Conservation (phyloP, 2,888 invertebrate species). For the Drosophila maculinotata region DNA sequence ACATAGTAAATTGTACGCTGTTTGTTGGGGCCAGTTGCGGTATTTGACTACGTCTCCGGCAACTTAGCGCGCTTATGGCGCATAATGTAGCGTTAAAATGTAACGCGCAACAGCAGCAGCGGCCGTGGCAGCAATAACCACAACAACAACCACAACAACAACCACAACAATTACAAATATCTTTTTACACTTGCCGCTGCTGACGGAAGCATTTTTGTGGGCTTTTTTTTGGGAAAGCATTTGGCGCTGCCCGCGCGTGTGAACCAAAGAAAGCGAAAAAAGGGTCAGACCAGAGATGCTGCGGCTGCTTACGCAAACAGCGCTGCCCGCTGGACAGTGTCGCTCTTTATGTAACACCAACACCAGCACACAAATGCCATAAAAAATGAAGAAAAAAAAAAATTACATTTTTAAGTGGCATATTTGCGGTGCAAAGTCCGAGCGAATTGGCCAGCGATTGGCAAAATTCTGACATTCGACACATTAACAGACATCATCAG, state of each 20-base stretch:
- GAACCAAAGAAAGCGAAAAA: conserved; percentile 77
- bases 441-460: conserved; percentile 13
- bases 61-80: conserved; percentile 57
- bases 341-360: conserved; percentile 58
- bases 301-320: conserved; percentile 67
- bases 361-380: conserved; percentile 1
- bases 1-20: conserved; percentile 66
- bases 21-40: conserved; percentile 36
- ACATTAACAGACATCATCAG: conserved; percentile 49
- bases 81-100: conserved; percentile 80
- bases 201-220: conserved; percentile 77
- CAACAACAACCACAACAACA: conserved; percentile 28
- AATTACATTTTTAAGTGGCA: conserved; percentile 59
- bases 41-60: conserved; percentile 15
- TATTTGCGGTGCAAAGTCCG: conserved; percentile 69
- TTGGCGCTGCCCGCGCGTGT: conserved; percentile 67
- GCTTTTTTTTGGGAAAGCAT: conserved; percentile 68
- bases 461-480: conserved; percentile 56
- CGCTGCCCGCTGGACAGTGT: conserved; percentile 23
- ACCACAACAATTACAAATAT: conserved; percentile 74
- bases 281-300: conserved; percentile 59
- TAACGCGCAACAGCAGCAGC: conserved; percentile 61
- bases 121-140: not conserved
- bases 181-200: conserved; percentile 73
- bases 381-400: conserved; percentile 20